These are phyloP conservation scores for Holotrichia oblita DNA, from an alignment of 1,140 invertebrate species.

Conservation along the genomic window DNA sequence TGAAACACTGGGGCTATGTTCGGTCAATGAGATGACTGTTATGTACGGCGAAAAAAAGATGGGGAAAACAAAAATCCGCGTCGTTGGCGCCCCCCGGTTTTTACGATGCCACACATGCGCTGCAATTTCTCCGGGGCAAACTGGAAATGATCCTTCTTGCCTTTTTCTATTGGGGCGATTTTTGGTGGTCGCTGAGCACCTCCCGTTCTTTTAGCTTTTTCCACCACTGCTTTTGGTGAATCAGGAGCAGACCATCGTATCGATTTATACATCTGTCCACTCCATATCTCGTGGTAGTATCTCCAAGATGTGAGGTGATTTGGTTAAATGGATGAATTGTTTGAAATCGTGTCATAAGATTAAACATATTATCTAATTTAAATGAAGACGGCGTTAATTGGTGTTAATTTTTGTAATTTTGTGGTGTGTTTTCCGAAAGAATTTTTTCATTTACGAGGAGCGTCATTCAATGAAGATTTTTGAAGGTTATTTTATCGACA, in stretches of 20 bases:
- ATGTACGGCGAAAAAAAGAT: background rate
- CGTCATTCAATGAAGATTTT: too few species aligned
- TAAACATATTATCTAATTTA: too few species aligned
- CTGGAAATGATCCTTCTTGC: background rate
- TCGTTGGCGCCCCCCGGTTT: background rate
- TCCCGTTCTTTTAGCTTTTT: background rate
- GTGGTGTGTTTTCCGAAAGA: too few species aligned
- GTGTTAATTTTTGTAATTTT: too few species aligned
- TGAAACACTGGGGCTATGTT: background rate
- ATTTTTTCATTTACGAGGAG: too few species aligned
- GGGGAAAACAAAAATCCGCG: constrained; percentile 9
- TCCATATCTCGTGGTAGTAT: background rate
- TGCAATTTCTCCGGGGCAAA: too few species aligned
- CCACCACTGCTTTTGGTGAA: background rate
- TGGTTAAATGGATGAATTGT: too few species aligned
- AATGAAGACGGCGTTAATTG: too few species aligned
- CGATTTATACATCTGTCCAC: background rate
- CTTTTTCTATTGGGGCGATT: background rate
- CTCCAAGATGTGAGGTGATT: background rate
- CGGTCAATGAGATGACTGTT: background rate
- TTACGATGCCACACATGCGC: constrained; percentile 11
- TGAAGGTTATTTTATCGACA: too few species aligned
- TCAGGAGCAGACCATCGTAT: background rate
- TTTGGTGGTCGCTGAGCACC: background rate
- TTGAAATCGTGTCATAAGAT: too few species aligned